Base-by-base conservation (phyloP, 2,113 vertebrate genomes). In the Nycticebus coucang region DNA sequence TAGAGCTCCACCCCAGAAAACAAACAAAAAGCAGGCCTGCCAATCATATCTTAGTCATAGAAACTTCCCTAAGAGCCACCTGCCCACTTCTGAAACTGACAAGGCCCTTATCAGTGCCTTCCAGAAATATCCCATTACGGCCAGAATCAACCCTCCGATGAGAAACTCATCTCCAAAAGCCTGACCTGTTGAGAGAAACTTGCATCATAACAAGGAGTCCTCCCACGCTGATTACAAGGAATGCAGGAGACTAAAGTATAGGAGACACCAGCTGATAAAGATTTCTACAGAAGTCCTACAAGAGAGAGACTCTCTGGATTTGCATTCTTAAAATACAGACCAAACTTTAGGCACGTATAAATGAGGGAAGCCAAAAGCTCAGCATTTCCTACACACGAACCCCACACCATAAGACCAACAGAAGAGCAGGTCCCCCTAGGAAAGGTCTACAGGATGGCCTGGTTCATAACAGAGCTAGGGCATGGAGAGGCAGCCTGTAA, bases 91-190 rank as follows among this genome's bases (percentile, higher is more conserved):
- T 50, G 84, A 95, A 95, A 95, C 88, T 77, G 24, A 92, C 85
- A 89, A 97, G 21, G 33, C 22, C 28, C 69, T 94, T 95, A 92
- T 94, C 92, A 91, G 81, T 37, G 57, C 22, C 60, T 94, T 91
- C 60, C 41, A 86, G 68, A 96, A 92, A 95, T n/a, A 94, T 6
- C 53, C 79, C 87, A 78, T 41, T 35, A 45, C 69, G 80, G 83
- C 66, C 35, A 94, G 94, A 94, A 93, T 78, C 88, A 87, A 87
- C 86, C 10, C 68, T 22, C 35, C 59, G 37, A 93, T 30, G 53
- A 75, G 82, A 59, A 95, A 95, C 59, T 35, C 35, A 33, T 92
- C 85, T 96, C 88, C 74, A 81, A 97, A 97, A 75, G 60, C 68
- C 74, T 59, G 3, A 45, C 62, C 64, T 59, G 41, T 59, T 71